A percentile compares a stretch with the other conserved stretches of the same genome.
Evolutionary conservation across 2,113 vertebrate species (phyloP).

Genomic region (Tachysurus fulvidraco): DNA sequence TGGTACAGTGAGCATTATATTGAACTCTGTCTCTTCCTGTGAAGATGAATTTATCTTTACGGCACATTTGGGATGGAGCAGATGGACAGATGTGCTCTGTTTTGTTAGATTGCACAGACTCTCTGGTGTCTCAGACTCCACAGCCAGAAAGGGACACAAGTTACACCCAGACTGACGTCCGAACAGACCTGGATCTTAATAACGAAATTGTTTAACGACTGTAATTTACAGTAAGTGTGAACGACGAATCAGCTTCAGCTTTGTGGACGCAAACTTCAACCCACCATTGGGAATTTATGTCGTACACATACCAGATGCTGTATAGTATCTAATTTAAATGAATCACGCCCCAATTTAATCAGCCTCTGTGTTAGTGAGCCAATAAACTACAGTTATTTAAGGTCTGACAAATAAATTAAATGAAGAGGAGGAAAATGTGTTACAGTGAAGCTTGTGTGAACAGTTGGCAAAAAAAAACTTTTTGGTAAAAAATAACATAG

Average conservation of each 20-base stretch:
- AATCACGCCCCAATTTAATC: not conserved
- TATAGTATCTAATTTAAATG: not conserved
- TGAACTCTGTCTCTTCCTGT: not conserved
- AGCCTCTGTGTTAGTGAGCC: not conserved
- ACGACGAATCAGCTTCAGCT: conserved; percentile 12
- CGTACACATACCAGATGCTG: not conserved
- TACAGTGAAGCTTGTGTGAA: not conserved
- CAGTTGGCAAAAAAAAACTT: not conserved
- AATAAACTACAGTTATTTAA: not conserved
- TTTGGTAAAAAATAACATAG: not conserved
- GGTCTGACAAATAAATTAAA: conserved; percentile 5
- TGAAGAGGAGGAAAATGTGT: not conserved
- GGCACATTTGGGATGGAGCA: not conserved
- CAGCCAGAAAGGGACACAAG: not conserved
- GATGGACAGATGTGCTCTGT: not conserved
- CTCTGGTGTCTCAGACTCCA: not conserved
- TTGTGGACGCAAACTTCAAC: not conserved
- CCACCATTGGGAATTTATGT: conserved; percentile 8
- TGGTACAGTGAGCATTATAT: not conserved
- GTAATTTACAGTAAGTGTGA: not conserved
- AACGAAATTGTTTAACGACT: not conserved
- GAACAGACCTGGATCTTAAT: not conserved
- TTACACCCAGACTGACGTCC: not conserved
- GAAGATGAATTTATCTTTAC: not conserved
- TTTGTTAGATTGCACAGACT: conserved; percentile 9